Evolutionary conservation across 2,797 vertebrate species (phyloP), one percentile per base, ranked within the genome.

Genomic region (Hipposideros larvatus): DNA sequence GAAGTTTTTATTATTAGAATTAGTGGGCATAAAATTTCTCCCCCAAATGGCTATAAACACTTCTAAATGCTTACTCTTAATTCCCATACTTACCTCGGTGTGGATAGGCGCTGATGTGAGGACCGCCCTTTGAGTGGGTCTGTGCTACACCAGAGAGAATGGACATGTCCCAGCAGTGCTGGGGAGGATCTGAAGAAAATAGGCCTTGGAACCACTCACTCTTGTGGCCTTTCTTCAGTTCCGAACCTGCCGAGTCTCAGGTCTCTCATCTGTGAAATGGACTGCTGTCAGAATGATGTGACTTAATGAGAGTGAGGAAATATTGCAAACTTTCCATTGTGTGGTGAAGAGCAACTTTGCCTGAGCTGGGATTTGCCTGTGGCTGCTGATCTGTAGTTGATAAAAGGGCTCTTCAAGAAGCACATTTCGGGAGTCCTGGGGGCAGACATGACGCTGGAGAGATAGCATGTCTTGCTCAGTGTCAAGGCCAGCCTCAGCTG

Each of bases 111-210:
- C 73, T 41, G n/a, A n/a, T 6, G 1, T 15, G 53, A 4, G 24
- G 18, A 14, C 43, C 4, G 0, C 34, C 41, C 46, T 34, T 28
- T 8, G 37, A 41, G 46, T 41, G 48, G 2, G 24, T 31, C 55
- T 21, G 18, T 1, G 4, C n/a, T 15, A 1, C 3, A 3, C 61
- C 15, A 0, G 1, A 18, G 4, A 10, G 11, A 4, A 22, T 51
- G n/a, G 15, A 5, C 1, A 4, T 0, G 48, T n/a, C 41, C 21
- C 41, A 7, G 46, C 46, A 4, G 26, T 4, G 24, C 6, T 4
- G 57, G 31, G 8, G 34, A 74, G 22, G 37, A 3, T 18, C 15
- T 22, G 3, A 82, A 90, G 46, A 65, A 53, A 66, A 46, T 0
- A 26, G 79, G 21, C 34, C 73, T n/a, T 11, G 59, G 46, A 83